A percentile compares a stretch with the other conserved stretches of the same genome.
These are phyloP conservation scores for Anoplopoma fimbria DNA, from an alignment of 2,113 vertebrate species.

Conservation along the genomic window DNA sequence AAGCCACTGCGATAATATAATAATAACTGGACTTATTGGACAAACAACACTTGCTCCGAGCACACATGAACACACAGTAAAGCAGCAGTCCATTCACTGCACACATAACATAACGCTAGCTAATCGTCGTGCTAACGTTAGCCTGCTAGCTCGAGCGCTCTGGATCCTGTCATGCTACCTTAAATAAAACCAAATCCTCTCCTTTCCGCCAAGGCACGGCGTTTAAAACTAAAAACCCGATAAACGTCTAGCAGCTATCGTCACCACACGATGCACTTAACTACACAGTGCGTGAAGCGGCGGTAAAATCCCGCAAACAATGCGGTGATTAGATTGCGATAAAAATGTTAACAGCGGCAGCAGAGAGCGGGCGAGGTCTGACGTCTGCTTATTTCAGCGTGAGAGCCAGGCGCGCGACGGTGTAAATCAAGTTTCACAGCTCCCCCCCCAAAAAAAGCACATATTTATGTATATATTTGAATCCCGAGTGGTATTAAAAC, in stretches of 20 bases:
- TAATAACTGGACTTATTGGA: not conserved
- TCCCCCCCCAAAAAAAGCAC: constrained; percentile 1
- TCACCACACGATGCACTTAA: constrained; percentile 46
- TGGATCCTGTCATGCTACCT: constrained; percentile 87
- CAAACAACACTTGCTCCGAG: not conserved
- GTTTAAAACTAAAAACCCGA: constrained; percentile 85
- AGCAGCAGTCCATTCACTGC: constrained; percentile 18
- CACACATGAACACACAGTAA: not conserved
- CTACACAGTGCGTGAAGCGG: constrained; percentile 14
- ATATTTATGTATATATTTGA: not conserved
- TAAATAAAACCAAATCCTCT: constrained; percentile 87
- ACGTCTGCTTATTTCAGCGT: constrained; percentile 74
- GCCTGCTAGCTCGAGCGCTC: constrained; percentile 65
- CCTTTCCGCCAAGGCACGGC: constrained; percentile 86
- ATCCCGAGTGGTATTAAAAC: not conserved
- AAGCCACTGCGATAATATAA: not conserved
- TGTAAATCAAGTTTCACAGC: constrained; percentile 32
- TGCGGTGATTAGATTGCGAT: constrained; percentile 55
- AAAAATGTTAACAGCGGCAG: constrained; percentile 39
- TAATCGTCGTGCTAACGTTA: constrained; percentile 60
- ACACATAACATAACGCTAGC: constrained; percentile 43
- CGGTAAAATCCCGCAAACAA: constrained; percentile 38
- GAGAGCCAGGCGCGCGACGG: constrained; percentile 30
- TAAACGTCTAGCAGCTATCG: constrained; percentile 75
- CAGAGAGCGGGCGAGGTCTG: constrained; percentile 72